Base-by-base conservation (phyloP, 2,888 invertebrate species). In the Diplolepis rosae region DNA sequence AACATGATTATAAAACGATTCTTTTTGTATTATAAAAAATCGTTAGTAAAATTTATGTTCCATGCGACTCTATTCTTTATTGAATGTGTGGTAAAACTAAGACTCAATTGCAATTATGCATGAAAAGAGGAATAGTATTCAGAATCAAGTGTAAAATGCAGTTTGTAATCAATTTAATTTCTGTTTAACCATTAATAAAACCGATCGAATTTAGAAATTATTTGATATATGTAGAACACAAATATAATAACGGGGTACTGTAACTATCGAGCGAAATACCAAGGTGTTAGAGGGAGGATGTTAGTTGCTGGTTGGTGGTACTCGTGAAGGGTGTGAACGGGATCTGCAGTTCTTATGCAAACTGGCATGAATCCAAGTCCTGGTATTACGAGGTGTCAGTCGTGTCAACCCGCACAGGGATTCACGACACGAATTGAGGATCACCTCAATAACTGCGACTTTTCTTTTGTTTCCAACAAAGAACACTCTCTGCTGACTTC, bases 321-420 rank as follows among this genome's bases (percentile, higher is more conserved):
- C 61, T 39, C 6, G 61, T 7, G 35, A 61, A 24, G 77, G 77
- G 77, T 77, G 80, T 81, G 79, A 80, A 74, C 79, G 77, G 83
- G 81, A 84, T 85, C 82, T 81, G 82, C 80, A 83, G 79, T 87
- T 86, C 87, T 87, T 86, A 85, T 85, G 85, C 83, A 86, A 85
- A 85, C 85, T 87, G 87, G 86, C 86, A 76, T 66, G 71, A 78
- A 77, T 83, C 85, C 87, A 86, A 87, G 82, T 82, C 79, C 77
- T 72, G 79, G 83, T 84, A 86, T 85, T 80, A 77, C 84, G 83
- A 85, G 82, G 83, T 87, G 87, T 85, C 86, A 85, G 80, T 84
- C 83, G 82, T 82, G 83, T 83, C 83, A 83, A 79, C 78, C 74
- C 74, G 76, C 73, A 66, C 77, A 70, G 70, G 71, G 66, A 72